phyloP scores from a whole-genome alignment of 2,797 vertebrate species.

The Spinus olivaceus region DNA sequence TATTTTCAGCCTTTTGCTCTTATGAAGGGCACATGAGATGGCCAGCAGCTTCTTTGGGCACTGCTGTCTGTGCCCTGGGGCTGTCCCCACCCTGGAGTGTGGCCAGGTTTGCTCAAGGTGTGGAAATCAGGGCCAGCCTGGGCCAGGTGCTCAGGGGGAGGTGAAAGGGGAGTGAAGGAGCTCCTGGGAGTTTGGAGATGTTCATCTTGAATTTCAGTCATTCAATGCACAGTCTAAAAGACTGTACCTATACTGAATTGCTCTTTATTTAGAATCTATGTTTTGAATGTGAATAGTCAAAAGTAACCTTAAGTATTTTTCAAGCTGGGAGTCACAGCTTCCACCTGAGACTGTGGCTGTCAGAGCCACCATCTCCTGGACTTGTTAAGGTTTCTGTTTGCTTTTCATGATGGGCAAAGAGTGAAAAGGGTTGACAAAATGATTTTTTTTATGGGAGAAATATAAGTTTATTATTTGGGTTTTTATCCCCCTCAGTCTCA shows the following conservation, averaged over 20 bases:
- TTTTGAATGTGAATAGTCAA: not conserved
- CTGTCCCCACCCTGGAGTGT: not conserved
- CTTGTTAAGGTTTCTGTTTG: not conserved
- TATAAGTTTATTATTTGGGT: not conserved
- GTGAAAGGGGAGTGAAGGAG: not conserved
- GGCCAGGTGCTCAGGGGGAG: not conserved
- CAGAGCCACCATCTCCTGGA: not conserved
- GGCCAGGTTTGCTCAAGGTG: not conserved
- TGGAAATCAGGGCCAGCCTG: not conserved
- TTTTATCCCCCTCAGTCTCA: accelerated
- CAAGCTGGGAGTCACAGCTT: not conserved
- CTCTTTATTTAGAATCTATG: not conserved
- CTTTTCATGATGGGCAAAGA: not conserved
- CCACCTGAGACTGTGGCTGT: not conserved
- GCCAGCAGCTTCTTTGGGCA: not conserved
- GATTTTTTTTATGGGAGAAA: not conserved
- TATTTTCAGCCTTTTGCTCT: not conserved
- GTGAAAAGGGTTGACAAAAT: not conserved
- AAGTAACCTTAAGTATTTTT: not conserved
- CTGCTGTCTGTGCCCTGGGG: not conserved
- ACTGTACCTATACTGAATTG: not conserved
- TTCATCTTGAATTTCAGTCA: not conserved
- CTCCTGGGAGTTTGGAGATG: not conserved
- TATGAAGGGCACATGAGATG: not conserved
- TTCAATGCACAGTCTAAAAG: accelerated